A percentile compares a stretch with the other conserved stretches of the same genome.
phyloP scores from a whole-genome alignment of 2,888 invertebrate species.

The Rhagium mordax region DNA sequence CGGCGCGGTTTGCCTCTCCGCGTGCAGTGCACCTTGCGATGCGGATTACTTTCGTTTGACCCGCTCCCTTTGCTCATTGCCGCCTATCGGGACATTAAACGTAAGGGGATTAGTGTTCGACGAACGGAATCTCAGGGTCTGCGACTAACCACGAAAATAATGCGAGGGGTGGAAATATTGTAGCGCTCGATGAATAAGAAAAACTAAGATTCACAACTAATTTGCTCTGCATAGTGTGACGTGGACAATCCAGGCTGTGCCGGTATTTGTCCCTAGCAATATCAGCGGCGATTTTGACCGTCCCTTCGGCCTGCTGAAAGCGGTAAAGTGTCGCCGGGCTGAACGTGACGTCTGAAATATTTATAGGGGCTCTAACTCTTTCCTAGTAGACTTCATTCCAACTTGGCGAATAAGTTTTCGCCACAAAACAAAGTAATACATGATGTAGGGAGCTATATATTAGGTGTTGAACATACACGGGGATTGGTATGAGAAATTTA shows the following conservation, averaged over 20 bases:
- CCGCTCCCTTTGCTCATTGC: background rate
- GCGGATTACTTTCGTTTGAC: conserved; percentile 16
- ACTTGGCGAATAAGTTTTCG: conserved; percentile 63
- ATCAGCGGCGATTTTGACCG: background rate
- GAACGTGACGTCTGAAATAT: conserved; percentile 66
- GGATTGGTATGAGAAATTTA: conserved; percentile 55
- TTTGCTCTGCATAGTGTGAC: too few species aligned
- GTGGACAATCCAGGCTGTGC: too few species aligned
- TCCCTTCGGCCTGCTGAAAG: background rate
- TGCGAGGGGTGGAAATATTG: conserved; percentile 8
- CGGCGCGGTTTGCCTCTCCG: background rate
- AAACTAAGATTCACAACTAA: too few species aligned
- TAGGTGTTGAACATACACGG: conserved; percentile 56
- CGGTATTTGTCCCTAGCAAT: background rate
- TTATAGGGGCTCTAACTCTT: conserved; percentile 64
- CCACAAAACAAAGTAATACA: conserved; percentile 65
- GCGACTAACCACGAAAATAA: conserved; percentile 13
- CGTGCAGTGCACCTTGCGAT: conserved; percentile 7
- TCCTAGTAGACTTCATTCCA: conserved; percentile 63
- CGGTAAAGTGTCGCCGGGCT: conserved; percentile 60
- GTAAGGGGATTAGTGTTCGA: conserved; percentile 21
- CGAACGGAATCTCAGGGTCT: conserved; percentile 1
- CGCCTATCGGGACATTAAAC: conserved; percentile 4
- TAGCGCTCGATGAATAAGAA: conserved; percentile 2
- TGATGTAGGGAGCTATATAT: conserved; percentile 63